Conservation (phyloP, 2,888 invertebrate species). For the Coleophora flavipennella region DNA sequence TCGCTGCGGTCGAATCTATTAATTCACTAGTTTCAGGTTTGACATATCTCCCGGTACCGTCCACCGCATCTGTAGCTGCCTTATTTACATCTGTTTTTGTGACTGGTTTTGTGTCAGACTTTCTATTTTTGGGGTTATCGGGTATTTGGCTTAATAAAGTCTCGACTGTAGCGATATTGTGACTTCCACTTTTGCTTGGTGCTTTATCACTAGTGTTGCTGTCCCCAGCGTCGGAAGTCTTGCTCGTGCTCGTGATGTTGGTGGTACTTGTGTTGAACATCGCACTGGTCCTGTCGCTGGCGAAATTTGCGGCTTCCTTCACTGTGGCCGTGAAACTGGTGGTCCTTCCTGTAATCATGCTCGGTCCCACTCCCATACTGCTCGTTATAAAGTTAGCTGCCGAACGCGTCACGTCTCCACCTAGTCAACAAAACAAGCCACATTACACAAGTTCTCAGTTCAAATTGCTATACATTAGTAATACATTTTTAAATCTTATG, state of each 20-base stretch:
- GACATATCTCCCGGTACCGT: neutral
- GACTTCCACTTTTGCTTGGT: neutral
- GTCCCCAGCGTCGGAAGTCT: slow-evolving; percentile 6
- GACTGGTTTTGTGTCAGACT: neutral
- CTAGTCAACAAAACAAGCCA: neutral
- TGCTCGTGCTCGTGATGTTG: slow-evolving; percentile 21
- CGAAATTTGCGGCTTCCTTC: slow-evolving; percentile 6
- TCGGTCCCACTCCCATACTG: slow-evolving; percentile 2
- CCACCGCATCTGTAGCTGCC: neutral
- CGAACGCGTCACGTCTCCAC: slow-evolving; percentile 7
- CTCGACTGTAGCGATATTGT: neutral
- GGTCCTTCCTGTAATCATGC: slow-evolving; percentile 5
- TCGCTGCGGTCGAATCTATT: neutral
- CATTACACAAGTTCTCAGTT: no score
- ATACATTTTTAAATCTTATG: no score
- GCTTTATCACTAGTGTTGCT: neutral
- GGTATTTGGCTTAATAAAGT: neutral
- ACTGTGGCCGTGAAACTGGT: slow-evolving; percentile 13
- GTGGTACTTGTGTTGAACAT: slow-evolving; percentile 5
- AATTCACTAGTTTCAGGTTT: neutral
- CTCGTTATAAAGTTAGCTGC: slow-evolving; percentile 5
- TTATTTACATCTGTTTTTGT: no score
- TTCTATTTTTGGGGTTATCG: no score
- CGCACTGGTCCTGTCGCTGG: slow-evolving; percentile 9
- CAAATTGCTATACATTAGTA: no score